These are phyloP conservation scores for Brachycybe producta DNA, from an alignment of 2,888 invertebrate species.

Conservation along the genomic window DNA sequence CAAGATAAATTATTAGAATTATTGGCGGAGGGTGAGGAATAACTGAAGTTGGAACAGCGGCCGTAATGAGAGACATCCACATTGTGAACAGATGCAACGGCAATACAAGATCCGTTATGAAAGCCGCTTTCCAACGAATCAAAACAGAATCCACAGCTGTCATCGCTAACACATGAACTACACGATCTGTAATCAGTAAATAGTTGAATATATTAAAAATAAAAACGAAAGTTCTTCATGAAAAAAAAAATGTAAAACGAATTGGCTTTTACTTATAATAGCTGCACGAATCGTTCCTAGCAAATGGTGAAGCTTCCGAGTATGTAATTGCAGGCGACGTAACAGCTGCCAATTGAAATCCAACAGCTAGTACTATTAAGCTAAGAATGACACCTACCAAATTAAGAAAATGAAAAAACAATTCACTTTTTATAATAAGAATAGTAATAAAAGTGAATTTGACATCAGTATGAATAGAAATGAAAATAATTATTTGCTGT, in stretches of 20 bases:
- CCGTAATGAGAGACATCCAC: constrained; percentile 29
- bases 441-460: constrained; percentile 1
- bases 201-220: not conserved
- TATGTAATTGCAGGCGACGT: constrained; percentile 15
- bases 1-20: constrained; percentile 24
- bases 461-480: not conserved
- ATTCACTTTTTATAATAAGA: not conserved
- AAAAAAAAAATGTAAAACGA: not conserved
- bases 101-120: constrained; percentile 32
- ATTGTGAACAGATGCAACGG: constrained; percentile 25
- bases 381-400: constrained; percentile 17
- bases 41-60: constrained; percentile 28
- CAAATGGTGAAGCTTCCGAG: not conserved
- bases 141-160: constrained; percentile 39
- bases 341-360: constrained; percentile 28
- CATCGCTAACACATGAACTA: constrained; percentile 34
- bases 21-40: not conserved
- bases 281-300: constrained; percentile 1
- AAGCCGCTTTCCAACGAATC: constrained; percentile 21
- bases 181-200: constrained; percentile 30
- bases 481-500: too few relatives aligned
- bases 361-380: constrained; percentile 16
- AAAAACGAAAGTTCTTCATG: not conserved
- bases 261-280: not conserved
- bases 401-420: not conserved